These are phyloP conservation scores for Pomacea canaliculata DNA, from an alignment of 2,888 invertebrate genomes.

Conservation along the genomic window DNA sequence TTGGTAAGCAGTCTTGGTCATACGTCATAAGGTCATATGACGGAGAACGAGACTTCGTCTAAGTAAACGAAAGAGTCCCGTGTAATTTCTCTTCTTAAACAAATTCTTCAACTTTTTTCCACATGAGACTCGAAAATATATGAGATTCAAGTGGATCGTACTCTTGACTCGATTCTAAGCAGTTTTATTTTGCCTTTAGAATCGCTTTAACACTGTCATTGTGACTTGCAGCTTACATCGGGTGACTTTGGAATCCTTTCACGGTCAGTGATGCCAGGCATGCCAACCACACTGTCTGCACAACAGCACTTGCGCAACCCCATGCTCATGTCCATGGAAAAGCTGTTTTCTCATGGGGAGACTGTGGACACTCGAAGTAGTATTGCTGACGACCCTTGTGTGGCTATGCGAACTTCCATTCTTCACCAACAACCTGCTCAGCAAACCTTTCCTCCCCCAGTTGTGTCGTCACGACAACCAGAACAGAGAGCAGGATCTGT, in stretches of 20 bases:
- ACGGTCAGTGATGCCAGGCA: slow-evolving; percentile 77
- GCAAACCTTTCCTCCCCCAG: not conserved
- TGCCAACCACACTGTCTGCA: slow-evolving; percentile 7
- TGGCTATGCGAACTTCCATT: slow-evolving; percentile 9
- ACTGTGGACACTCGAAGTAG: slow-evolving; percentile 58
- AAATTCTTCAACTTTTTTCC: too few relatives aligned
- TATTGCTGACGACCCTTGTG: slow-evolving; percentile 33
- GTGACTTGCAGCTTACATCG: slow-evolving; percentile 38
- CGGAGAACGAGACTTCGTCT: too few relatives aligned
- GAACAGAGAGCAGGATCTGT: not conserved
- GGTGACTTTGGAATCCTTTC: slow-evolving; percentile 49
- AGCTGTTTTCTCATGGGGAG: slow-evolving; percentile 77
- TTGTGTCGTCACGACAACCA: not conserved
- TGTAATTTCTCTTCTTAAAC: too few relatives aligned
- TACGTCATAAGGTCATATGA: too few relatives aligned
- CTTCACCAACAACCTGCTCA: not conserved
- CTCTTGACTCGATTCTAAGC: too few relatives aligned
- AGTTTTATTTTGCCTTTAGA: too few relatives aligned
- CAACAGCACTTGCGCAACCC: slow-evolving; percentile 62
- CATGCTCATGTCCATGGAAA: slow-evolving; percentile 92
- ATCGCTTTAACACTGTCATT: too few relatives aligned
- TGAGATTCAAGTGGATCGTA: too few relatives aligned
- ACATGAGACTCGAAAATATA: too few relatives aligned
- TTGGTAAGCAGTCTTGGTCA: too few relatives aligned
- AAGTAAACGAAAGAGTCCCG: too few relatives aligned